Base-by-base conservation (phyloP, 1,140 invertebrate species). In the Zaprionus tsacasi region DNA sequence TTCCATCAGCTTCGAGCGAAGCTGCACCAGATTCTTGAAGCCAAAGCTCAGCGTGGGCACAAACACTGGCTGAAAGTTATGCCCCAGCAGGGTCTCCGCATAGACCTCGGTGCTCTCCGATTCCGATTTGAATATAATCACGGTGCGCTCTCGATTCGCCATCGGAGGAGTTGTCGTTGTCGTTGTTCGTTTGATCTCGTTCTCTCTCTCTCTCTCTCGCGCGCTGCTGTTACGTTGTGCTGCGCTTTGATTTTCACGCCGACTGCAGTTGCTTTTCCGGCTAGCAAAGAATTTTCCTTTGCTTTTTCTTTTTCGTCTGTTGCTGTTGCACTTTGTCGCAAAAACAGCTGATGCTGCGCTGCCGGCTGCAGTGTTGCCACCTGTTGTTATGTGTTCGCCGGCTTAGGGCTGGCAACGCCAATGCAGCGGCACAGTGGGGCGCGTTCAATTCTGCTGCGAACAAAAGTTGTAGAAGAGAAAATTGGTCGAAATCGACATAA, bases 31-130 rank as follows among this genome's bases (percentile, higher is more conserved):
- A 69, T 93, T 93, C 27, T 93, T 92, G 61, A 89, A 94, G 15
- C 92, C 91, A 50, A 94, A 94, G 50, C 93, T 93, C 13, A 94
- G 76, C 0, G 94, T 94, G 43, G 94, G 94, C 68, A 94, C 92
- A 56, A 94, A 94, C 52, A 93, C 78, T 1, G 93, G 83, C 70
- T 93, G 91, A 76, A 93, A 94, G 43, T 93, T 91, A 60, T 92
- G 86, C 2, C 91, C 90, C 70, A 82, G 81, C 67, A 94, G 93
- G 13, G 91, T 93, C 64, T 91, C 92, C 45, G 93, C 81, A 69
- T 94, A 94, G 17, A 93, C 92, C 77, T 94, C 94, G 25, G 93
- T 93, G 43, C 93, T 93, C 60, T 94, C 94, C 57, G 94, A 94
- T 72, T 92, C 93, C 70, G 93, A 93, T 92, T 94, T 94, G 73